Base-by-base conservation (phyloP, 2,113 vertebrate species). In the Trogon surrucura region DNA sequence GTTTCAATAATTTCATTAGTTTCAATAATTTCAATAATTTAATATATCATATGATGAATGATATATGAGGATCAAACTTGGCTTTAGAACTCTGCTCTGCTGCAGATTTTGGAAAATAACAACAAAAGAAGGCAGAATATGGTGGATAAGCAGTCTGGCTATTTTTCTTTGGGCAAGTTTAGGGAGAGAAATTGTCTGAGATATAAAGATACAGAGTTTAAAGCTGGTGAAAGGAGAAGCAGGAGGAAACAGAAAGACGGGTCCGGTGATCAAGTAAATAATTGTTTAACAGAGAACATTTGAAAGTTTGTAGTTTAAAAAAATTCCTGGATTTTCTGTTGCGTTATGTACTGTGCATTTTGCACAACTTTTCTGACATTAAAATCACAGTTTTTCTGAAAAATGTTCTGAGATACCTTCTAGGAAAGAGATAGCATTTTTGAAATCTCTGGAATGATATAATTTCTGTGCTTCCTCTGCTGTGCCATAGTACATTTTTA, bases 401-500 rank as follows among this genome's bases (percentile, higher is more conserved):
- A 80, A 72, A 74, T 87, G 26, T 89, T 83, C 50, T 80, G 27
- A 47, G 12, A 60, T 27, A 60, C 3, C 10, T 72, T 84, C 61
- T 38, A 80, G 34, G 26, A n/a, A 88, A 80, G 93, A 77, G 27
- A 4, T 54, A 50, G 22, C 9, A 75, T 23, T 78, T 79, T 85
- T 77, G 41, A 70, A 80, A 45, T 57, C 21, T 65, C 30, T 47
- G n/a, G 23, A 75, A 91, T 36, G 3, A 73, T 44, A 72, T 8
- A n/a, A 93, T 62, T 88, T 79, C 41, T 66, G 5, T 75, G 44
- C 54, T 80, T 83, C 73, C 32, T 30, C 60, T 88, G 26, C 56
- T 80, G 53, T 71, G 32, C 22, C 25, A 47, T 32, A 61, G 29
- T 89, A 30, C 91, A 80, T 94, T 96, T 95, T 93, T 78, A 75